Conservation (phyloP, 2,797 vertebrate genomes). For the Sebastes hubbsi region DNA sequence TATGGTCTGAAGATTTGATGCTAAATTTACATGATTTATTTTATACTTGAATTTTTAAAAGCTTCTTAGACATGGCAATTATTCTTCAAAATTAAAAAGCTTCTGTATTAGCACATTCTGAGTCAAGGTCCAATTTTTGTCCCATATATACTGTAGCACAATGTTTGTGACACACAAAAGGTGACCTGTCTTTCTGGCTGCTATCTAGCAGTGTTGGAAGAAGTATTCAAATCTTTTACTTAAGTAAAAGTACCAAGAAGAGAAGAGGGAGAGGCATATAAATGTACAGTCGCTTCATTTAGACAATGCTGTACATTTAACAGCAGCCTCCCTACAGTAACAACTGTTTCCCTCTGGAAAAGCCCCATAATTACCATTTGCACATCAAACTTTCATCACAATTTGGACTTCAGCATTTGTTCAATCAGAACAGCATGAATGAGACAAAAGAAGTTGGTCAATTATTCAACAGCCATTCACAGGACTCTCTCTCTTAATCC, state of each 20-base stretch:
- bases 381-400: conserved; percentile 6
- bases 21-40: not conserved
- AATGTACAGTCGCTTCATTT: not conserved
- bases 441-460: conserved; percentile 41
- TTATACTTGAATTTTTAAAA: not conserved
- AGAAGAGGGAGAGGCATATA: rapidly evolving
- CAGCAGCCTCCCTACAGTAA: not conserved
- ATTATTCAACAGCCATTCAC: conserved; percentile 60
- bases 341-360: not conserved
- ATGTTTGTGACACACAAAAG: not conserved
- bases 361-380: not conserved
- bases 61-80: not conserved
- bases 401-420: conserved; percentile 4
- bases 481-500: conserved; percentile 36
- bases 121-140: not conserved
- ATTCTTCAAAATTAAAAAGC: not conserved
- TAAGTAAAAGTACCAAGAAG: too few relatives aligned
- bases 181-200: not conserved
- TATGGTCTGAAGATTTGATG: not conserved
- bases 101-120: not conserved
- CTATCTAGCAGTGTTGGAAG: not conserved
- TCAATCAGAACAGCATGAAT: conserved; percentile 26
- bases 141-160: too few relatives aligned
- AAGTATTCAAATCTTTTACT: too few relatives aligned
- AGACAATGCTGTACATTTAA: not conserved